A percentile compares a stretch with the other conserved stretches of the same genome.
phyloP scores from a whole-genome alignment of 2,797 vertebrate species.

The Melanogrammus aeglefinus region DNA sequence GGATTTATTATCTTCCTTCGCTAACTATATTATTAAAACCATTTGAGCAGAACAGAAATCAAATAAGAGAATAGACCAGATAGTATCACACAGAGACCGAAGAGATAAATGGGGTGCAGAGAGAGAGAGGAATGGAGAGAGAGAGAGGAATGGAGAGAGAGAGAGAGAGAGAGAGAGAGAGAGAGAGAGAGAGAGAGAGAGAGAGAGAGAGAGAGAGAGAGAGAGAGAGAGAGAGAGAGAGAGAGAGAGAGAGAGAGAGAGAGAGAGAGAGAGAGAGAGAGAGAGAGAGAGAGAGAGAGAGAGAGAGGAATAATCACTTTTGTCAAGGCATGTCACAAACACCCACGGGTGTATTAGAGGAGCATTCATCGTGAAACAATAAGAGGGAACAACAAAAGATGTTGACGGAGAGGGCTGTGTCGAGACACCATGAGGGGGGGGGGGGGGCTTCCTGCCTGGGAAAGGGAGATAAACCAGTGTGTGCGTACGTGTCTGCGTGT shows the following conservation, averaged over 20 bases:
- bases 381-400: neutral
- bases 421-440: neutral
- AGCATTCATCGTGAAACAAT: neutral
- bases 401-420: neutral
- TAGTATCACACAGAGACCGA: neutral
- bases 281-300: neutral
- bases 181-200: neutral
- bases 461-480: neutral
- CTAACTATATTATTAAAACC: neutral
- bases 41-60: neutral
- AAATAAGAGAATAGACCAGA: neutral
- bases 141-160: neutral
- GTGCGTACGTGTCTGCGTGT: too few relatives aligned
- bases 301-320: constrained; percentile 1
- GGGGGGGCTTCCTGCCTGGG: neutral
- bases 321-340: neutral
- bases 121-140: neutral
- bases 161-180: neutral
- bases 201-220: neutral
- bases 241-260: neutral
- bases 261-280: neutral
- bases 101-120: neutral
- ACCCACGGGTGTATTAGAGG: neutral
- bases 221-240: neutral
- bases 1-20: neutral